A percentile compares a stretch with the other conserved stretches of the same genome.
phyloP scores from a whole-genome alignment of 1,140 invertebrate genomes.

The Tetragonula clypearis region DNA sequence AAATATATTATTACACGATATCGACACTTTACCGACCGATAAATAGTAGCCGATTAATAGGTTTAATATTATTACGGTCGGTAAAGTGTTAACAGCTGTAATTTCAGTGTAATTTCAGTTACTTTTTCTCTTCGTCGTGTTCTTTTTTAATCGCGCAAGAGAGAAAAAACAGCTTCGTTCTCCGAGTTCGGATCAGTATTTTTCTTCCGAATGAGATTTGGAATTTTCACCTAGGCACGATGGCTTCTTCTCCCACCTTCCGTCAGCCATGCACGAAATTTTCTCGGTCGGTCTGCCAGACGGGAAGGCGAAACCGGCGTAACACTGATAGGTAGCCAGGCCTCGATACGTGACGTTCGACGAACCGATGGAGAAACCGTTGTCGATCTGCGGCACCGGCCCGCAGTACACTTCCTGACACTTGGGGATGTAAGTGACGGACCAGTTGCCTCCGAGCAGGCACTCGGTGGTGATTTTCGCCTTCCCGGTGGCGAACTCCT shows the following conservation, averaged over 20 bases:
- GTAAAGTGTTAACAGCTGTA: too few relatives aligned
- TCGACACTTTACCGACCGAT: too few relatives aligned
- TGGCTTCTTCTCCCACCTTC: slow-evolving; percentile 95
- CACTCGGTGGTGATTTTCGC: slow-evolving; percentile 92
- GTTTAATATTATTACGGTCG: too few relatives aligned
- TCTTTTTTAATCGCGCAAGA: too few relatives aligned
- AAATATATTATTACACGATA: too few relatives aligned
- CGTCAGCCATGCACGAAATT: slow-evolving; percentile 93
- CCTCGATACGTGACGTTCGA: slow-evolving; percentile 97
- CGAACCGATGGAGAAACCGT: slow-evolving; percentile 97
- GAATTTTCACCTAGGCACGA: slow-evolving; percentile 88
- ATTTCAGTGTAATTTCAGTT: too few relatives aligned
- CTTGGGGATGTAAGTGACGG: slow-evolving; percentile 94
- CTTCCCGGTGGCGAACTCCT: slow-evolving; percentile 96
- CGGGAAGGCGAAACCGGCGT: slow-evolving; percentile 97
- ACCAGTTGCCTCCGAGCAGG: slow-evolving; percentile 95
- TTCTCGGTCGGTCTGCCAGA: slow-evolving; percentile 93
- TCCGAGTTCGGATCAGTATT: too few relatives aligned
- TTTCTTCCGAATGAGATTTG: neutral
- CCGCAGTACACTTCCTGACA: slow-evolving; percentile 99
- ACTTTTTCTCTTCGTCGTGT: too few relatives aligned
- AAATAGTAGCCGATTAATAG: too few relatives aligned
- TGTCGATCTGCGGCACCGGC: slow-evolving; percentile 98
- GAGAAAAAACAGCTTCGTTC: too few relatives aligned
- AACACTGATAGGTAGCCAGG: slow-evolving; percentile 97